Base-by-base conservation (phyloP, 2,113 vertebrate genomes). In the Onychorhynchus coronatus region DNA sequence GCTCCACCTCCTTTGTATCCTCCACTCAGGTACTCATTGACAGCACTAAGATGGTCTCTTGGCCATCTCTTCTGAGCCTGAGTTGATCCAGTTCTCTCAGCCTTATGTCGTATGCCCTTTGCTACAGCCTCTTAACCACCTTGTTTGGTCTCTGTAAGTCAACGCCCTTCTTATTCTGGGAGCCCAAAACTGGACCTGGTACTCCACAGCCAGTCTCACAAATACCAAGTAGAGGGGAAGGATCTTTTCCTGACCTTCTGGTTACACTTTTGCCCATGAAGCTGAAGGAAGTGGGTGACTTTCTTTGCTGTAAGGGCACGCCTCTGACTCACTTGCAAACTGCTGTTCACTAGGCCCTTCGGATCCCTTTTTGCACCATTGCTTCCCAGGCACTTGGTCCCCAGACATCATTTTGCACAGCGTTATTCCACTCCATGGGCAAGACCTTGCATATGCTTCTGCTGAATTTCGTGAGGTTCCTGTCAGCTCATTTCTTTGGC, bases 251-350 rank as follows among this genome's bases (percentile, higher is more conserved):
- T 59, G 41, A 39, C 18, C 63, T 41, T 47, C 19, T 72, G 47
- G 78, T 22, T 81, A 27, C 18, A 44, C 30, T 62, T 47, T 24
- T 52, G 24, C 11, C 42, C 20, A 25, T 5, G 25, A 21, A 65
- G 39, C 35, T 0, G 0, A 83, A 44, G 21, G 31, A 83, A 49
- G 31, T 5, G 27, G 18, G 42, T 39, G 23, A 63, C 20, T 33
- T 66, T 56, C 62, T 28, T 14, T 59, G 37, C 49, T 63, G 1
- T 39, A 55, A 78, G 31, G 24, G 55, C 19, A 44, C 53, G 8
- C 30, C 18, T 13, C 11, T 22, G 24, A 12, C n/a, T 68, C 47
- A 31, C 2, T 0, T 17, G 12, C 11, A 59, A 59, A 58, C 3
- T 44, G n/a, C 5, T 7, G 25, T 18, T 63, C 33, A 9, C 14